Base-by-base conservation (phyloP, 2,797 vertebrate species). In the Onychomys torridus region DNA sequence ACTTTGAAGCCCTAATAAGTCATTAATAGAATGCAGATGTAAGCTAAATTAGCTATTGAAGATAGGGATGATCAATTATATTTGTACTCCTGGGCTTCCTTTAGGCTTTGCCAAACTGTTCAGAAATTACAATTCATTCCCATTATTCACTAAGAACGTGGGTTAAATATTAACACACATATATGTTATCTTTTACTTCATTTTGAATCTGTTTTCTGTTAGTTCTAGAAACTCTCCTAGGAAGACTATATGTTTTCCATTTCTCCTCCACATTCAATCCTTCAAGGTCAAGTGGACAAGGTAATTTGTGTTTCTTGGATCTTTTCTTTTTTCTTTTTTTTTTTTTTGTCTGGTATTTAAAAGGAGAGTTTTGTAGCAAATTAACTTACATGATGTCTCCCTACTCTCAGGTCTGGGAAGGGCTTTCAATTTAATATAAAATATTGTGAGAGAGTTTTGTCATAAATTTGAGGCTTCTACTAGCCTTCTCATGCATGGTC, bases 1-100 rank as follows among this genome's bases (percentile, higher is more conserved):
- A 90, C 46, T 91, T 94, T 71, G 55, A 17, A 79, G 79, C 89
- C 61, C 86, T 95, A 97, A 75, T 91, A 93, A 94, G 43, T 93
- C 52, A 97, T 95, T 95, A 86, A 75, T 67, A 23, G 46, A 43
- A 83, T 84, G 55, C 61, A 96, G 85, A 95, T 76, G 40, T 89
- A 95, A 96, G 34, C 32, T 93, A 82, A 95, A 84, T 81, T 90
- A 79, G 91, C 78, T 87, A 84, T 81, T 76, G 61, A 55, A 91
- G 61, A 73, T 57, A 61, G 3, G 95, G 55, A 65, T 73, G n/a
- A 92, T 93, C 67, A 93, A 63, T 93, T 89, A 73, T 79, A 4
- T 93, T 95, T 96, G 32, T 63, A 87, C 6, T 77, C 94, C 32
- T 63, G 40, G 73, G 59, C 32, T 57, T 95, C 23, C 77, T 73